Evolutionary conservation across 2,888 invertebrate genomes (phyloP).

Genomic region (Dicranocentrus wangi): DNA sequence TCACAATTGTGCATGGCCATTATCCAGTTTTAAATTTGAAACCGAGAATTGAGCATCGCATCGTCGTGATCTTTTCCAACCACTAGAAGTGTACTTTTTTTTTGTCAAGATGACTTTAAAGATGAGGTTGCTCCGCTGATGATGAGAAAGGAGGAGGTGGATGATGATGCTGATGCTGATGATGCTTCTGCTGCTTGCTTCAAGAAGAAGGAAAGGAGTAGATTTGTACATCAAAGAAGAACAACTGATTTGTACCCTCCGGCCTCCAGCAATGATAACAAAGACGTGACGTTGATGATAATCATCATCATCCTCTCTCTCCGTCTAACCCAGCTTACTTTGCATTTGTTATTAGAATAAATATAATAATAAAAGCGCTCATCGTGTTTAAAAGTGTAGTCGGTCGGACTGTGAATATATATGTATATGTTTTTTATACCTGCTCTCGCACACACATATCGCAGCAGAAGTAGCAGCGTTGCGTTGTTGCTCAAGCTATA

Average conservation of each 20-base stretch:
- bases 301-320: slow-evolving; percentile 32
- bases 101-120: not conserved
- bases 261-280: slow-evolving; percentile 52
- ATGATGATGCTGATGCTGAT: not conserved
- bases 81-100: too few relatives aligned
- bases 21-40: not conserved
- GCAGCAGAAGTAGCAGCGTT: too few relatives aligned
- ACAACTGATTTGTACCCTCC: slow-evolving; percentile 49
- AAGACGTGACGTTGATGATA: slow-evolving; percentile 43
- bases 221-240: too few relatives aligned
- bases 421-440: not conserved
- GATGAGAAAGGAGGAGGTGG: not conserved
- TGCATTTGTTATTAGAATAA: slow-evolving; percentile 31
- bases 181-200: not conserved
- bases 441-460: too few relatives aligned
- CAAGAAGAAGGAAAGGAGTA: slow-evolving; percentile 7
- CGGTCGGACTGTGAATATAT: not conserved
- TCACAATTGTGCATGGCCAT: too few relatives aligned
- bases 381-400: not conserved
- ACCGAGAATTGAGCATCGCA: not conserved
- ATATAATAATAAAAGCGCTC: not conserved
- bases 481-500: too few relatives aligned
- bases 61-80: too few relatives aligned
- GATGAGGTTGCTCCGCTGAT: not conserved
- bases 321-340: slow-evolving; percentile 9